Conservation (phyloP, 2,797 vertebrate species). For the Coluber constrictor region DNA sequence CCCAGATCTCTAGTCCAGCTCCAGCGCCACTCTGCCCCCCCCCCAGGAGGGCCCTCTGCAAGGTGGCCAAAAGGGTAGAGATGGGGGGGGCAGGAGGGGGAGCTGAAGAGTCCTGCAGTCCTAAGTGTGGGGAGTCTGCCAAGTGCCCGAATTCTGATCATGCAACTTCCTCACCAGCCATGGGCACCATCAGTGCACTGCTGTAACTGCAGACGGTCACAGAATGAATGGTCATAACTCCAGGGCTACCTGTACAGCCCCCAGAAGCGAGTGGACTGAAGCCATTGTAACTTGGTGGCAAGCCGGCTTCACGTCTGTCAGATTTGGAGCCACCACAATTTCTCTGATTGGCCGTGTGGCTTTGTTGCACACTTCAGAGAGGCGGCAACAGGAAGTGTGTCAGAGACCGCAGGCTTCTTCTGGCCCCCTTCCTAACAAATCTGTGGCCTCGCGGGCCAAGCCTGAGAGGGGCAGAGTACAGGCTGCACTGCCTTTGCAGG, state of each 20-base stretch:
- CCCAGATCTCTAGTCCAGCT: not conserved
- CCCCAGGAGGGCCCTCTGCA: not conserved
- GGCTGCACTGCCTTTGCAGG: not conserved
- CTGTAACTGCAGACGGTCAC: not conserved
- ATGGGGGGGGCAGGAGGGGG: accelerated
- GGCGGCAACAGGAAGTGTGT: not conserved
- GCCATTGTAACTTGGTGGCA: not conserved
- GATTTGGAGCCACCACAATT: not conserved
- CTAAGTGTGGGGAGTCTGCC: not conserved
- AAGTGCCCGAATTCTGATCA: not conserved
- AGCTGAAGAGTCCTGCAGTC: not conserved
- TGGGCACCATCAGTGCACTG: not conserved
- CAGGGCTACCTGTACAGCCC: not conserved
- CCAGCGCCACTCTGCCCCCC: accelerated
- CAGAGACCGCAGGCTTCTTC: not conserved
- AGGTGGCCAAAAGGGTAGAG: not conserved
- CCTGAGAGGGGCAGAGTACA: not conserved
- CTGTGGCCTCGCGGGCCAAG: not conserved
- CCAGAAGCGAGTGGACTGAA: not conserved
- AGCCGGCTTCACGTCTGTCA: not conserved
- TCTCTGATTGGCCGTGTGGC: not conserved
- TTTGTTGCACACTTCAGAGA: not conserved
- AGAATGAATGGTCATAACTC: not conserved
- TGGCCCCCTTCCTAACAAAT: not conserved
- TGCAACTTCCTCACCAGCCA: not conserved